Conservation (phyloP, 2,113 vertebrate genomes). For the Tricholaema leucomelas region DNA sequence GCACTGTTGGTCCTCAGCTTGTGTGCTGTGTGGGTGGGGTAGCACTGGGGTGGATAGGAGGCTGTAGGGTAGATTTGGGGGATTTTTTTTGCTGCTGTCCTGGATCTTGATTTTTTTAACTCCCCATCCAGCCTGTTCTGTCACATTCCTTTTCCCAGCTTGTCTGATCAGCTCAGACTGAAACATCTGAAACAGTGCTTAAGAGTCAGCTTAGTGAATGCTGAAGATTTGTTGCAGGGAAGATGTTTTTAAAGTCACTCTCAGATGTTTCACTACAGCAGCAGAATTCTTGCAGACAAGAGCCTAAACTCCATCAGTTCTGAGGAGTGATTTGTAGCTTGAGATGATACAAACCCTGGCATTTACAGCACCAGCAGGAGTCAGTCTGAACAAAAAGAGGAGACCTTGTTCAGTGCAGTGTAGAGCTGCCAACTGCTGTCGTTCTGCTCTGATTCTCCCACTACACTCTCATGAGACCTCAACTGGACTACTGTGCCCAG, state of each 20-base stretch:
- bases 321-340: not conserved
- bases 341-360: not conserved
- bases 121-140: rapidly evolving
- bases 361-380: too few relatives aligned
- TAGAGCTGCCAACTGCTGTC: not conserved
- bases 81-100: not conserved
- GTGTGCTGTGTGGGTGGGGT: not conserved
- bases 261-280: not conserved
- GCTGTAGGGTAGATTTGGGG: not conserved
- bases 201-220: not conserved
- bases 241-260: not conserved
- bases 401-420: not conserved
- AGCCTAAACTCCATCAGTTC: not conserved
- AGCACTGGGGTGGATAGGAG: not conserved
- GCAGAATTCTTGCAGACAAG: not conserved
- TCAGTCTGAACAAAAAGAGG: too few relatives aligned
- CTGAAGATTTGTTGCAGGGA: not conserved
- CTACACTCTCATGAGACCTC: too few relatives aligned
- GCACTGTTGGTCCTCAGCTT: not conserved
- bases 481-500: too few relatives aligned
- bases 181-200: not conserved
- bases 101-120: not conserved
- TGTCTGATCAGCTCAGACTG: not conserved
- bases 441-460: too few relatives aligned
- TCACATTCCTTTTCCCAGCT: not conserved